Conservation (phyloP, 2,888 invertebrate genomes). For the Pecten maximus region DNA sequence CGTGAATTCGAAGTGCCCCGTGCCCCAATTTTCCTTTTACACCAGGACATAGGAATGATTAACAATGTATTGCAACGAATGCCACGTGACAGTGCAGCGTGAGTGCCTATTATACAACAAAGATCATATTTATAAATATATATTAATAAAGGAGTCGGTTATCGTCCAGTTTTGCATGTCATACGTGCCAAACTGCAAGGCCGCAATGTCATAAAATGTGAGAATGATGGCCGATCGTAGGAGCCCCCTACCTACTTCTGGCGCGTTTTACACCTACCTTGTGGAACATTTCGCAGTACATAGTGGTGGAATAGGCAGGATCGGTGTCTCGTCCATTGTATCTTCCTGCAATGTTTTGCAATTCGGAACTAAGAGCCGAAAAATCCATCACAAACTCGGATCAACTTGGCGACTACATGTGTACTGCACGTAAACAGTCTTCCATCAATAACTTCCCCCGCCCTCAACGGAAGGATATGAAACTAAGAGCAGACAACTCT, state of each 20-base stretch:
- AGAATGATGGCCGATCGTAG: conserved; percentile 33
- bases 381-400: conserved; percentile 69
- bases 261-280: conserved; percentile 61
- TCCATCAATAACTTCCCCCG: conserved; percentile 50
- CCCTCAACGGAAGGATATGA: conserved; percentile 44
- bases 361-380: conserved; percentile 69
- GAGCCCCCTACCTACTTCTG: conserved; percentile 57
- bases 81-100: not conserved
- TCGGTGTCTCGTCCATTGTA: conserved; percentile 67
- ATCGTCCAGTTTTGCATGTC: conserved; percentile 45
- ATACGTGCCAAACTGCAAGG: conserved; percentile 68
- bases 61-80: not conserved
- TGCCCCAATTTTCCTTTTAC: conserved; percentile 18
- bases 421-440: conserved; percentile 69
- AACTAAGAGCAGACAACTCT: conserved; percentile 37
- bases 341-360: conserved; percentile 71
- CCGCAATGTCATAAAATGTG: conserved; percentile 58
- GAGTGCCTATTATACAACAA: not conserved
- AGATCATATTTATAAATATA: not conserved
- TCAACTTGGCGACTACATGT: conserved; percentile 60
- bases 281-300: conserved; percentile 70
- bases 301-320: conserved; percentile 64
- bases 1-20: conserved; percentile 20
- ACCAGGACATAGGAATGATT: not conserved
- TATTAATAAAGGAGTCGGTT: not conserved